Base-by-base conservation (phyloP, 2,113 vertebrate species). In the Dolichotis patagonum region DNA sequence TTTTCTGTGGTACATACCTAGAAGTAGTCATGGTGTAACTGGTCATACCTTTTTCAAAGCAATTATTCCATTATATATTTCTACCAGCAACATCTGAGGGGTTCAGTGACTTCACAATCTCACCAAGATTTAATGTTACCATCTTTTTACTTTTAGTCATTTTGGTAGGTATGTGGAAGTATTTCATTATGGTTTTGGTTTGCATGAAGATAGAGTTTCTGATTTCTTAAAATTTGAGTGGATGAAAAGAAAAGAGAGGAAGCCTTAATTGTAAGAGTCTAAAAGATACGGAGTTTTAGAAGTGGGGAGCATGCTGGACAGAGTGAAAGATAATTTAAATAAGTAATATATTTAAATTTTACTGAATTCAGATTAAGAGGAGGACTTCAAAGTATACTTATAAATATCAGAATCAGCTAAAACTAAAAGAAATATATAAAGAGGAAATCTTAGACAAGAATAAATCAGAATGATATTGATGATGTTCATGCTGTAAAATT, bases 171-270 rank as follows among this genome's bases (percentile, higher is more conserved):
- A 8, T 52, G 1, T 52, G 35, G 12, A 83, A 3, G 14, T 88
- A 71, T 88, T 26, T 91, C 16, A 52, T 77, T 65, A 56, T 75
- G 16, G 5, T 88, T 92, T 96, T 20, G 77, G 26, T 84, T 83
- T 87, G 22, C 43, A 9, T 54, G 20, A 86, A 94, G 41, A 75
- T 43, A 20, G 35, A 58, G 8, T 86, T 92, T 91, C 65, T 90
- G 90, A 88, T 62, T 49, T 35, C 62, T 96, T 90, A 88, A 92
- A 82, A 81, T 92, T 56, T 63, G 26, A 69, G 38, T 12, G 1
- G 35, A 9, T 83, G 41, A 86, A 89, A 94, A 97, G 73, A 90
- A 58, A 30, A 62, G 22, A 90, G 30, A 87, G 35, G 81, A 90
- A 89, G 35, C 49, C 38, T 90, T 52, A 30, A 63, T 52, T n/a